A percentile compares a stretch with the other conserved stretches of the same genome.
Conservation (phyloP, 2,888 invertebrate genomes). For the Amphipyra tragopoginis region DNA sequence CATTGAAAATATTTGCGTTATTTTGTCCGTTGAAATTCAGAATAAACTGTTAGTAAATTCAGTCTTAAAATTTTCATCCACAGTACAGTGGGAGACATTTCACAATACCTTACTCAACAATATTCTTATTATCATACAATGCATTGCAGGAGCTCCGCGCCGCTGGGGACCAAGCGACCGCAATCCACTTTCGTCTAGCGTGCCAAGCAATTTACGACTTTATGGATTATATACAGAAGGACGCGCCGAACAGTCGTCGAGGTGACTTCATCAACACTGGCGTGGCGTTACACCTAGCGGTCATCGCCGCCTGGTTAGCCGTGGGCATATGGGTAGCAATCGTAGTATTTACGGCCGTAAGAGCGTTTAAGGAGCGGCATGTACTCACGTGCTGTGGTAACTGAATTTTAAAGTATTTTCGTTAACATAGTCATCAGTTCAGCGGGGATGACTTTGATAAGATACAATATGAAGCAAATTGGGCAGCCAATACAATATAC, state of each 20-base stretch:
- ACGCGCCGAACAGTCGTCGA: constrained; percentile 91
- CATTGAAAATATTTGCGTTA: no score
- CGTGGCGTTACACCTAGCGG: constrained; percentile 91
- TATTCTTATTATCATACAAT: constrained; percentile 23
- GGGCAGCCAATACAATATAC: no score
- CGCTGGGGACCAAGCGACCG: constrained; percentile 89
- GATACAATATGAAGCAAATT: no score
- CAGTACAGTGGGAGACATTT: no score
- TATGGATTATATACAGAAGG: constrained; percentile 95
- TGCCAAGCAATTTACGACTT: constrained; percentile 95
- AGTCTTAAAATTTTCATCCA: no score
- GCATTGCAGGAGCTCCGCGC: constrained; percentile 82
- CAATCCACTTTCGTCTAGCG: constrained; percentile 91
- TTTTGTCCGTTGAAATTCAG: no score
- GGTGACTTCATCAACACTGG: constrained; percentile 94
- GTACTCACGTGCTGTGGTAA: constrained; percentile 87
- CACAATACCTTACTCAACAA: background rate
- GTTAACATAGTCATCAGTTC: background rate
- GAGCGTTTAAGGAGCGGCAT: constrained; percentile 84
- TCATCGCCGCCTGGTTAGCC: constrained; percentile 91
- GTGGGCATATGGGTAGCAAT: constrained; percentile 89
- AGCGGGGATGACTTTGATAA: no score
- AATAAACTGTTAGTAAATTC: no score
- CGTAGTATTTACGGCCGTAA: constrained; percentile 86
- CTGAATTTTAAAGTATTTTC: constrained; percentile 47